Percentiles rank a stretch among this genome's conserved stretches.
These are phyloP conservation scores for Orthochromis malagaraziensis DNA, from an alignment of 2,113 vertebrate genomes.

Conservation along the genomic window DNA sequence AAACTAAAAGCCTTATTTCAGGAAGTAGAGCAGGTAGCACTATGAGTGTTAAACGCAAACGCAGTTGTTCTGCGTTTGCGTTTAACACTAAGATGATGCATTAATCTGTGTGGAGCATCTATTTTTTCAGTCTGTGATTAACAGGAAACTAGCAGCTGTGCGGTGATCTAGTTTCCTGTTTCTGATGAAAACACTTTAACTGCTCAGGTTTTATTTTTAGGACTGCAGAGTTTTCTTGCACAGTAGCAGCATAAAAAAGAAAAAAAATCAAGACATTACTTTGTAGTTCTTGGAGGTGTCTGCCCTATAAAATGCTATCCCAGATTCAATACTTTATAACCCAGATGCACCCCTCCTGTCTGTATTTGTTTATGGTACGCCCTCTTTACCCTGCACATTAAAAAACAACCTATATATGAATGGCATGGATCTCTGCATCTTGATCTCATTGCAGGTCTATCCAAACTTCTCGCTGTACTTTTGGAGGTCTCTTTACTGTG, in stretches of 20 bases:
- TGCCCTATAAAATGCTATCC: background rate
- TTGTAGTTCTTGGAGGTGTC: background rate
- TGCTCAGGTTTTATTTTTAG: background rate
- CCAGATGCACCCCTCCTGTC: background rate
- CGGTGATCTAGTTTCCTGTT: background rate
- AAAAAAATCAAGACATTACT: background rate
- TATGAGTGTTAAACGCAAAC: background rate
- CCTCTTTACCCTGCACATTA: background rate
- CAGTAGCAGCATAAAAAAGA: background rate
- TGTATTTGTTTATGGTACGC: fast-evolving
- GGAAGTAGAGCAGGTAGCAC: background rate
- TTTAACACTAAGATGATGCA: background rate
- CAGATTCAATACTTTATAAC: background rate
- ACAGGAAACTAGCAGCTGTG: background rate
- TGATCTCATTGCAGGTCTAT: background rate
- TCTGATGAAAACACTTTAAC: background rate
- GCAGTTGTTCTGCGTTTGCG: background rate
- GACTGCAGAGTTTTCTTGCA: background rate
- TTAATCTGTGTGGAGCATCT: background rate
- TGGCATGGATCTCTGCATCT: background rate
- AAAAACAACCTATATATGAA: background rate
- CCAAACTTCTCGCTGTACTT: background rate
- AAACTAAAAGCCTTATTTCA: background rate
- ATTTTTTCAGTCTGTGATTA: background rate
- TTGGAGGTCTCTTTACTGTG: background rate